Conservation (phyloP, 2,797 vertebrate genomes). For the Smutsia gigantea region DNA sequence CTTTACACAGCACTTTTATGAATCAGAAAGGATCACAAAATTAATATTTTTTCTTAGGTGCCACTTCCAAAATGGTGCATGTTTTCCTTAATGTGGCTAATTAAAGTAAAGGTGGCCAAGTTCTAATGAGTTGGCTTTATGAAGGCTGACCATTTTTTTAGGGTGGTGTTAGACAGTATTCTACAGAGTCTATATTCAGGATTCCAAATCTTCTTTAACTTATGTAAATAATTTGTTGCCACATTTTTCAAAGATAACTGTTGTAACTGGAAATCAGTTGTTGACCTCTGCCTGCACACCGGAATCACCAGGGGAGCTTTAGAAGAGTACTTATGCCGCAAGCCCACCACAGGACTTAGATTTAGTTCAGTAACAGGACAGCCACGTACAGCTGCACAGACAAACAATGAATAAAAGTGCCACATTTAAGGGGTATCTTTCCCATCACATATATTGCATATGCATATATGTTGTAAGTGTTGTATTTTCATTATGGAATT, state of each 20-base stretch:
- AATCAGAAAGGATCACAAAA: background rate
- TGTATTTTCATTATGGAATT: background rate
- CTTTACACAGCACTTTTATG: background rate
- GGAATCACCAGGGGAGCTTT: background rate
- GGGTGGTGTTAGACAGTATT: background rate
- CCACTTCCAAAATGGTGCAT: background rate
- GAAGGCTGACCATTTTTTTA: background rate
- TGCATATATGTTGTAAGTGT: too few species aligned
- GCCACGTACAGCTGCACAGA: background rate
- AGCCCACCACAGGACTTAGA: too few species aligned
- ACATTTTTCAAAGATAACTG: background rate
- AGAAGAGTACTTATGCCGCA: background rate
- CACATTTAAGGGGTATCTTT: background rate
- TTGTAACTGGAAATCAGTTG: background rate
- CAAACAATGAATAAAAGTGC: background rate
- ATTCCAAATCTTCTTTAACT: background rate
- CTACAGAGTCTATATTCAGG: background rate
- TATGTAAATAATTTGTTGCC: background rate
- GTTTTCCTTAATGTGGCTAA: background rate
- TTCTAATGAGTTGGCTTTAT: background rate
- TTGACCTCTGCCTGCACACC: background rate
- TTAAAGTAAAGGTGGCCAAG: background rate
- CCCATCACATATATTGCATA: rapidly evolving
- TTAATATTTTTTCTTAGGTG: background rate
- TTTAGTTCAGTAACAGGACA: background rate